Base-by-base conservation (phyloP, 2,113 vertebrate species). In the Lamprotornis superbus region DNA sequence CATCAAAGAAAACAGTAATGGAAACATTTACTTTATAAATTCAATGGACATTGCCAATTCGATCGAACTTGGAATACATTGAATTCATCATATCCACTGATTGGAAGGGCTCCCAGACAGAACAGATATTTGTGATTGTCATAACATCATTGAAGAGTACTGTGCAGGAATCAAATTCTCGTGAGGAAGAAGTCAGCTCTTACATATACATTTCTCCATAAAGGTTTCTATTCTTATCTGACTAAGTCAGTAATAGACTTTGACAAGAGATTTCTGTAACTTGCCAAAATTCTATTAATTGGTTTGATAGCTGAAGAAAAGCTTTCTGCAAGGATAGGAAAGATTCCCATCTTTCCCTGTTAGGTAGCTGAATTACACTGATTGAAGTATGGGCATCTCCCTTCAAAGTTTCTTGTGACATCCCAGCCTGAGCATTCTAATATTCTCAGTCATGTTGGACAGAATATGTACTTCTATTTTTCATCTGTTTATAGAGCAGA, bases 61-160 rank as follows among this genome's bases (percentile, higher is more conserved):
- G 93, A 95, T 98, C 98, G 71, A 98, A 98, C 90, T 79, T 98
- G 61, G 98, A 98, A 96, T 98, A 98, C 97, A 98, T 98, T 83
- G 92, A 97, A 87, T 98, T 98, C n/a, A 98, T 97, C 98, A 98
- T 98, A 83, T 98, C 97, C 60, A 98, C 98, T 7, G 94, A 98
- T 40, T 98, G 96, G 75, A 98, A 98, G 73, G 98, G 98, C 85
- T 99, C 97, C 40, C 97, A 98, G 83, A 94, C 98, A 24, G 98
- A 98, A 17, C 97, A 98, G 95, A 98, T 98, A 91, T 97, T 98
- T 9, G 98, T 99, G 95, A 99, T 98, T 53, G 98, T 98, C 49
- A 98, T 98, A 56, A 98, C 97, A 11, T 98, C 98, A 8, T 98
- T 98, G 96, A 98, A 98, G 56, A 99, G 96, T 37, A 98, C 97